These are phyloP conservation scores for Antheraea yamamai DNA, from an alignment of 2,888 invertebrate species.

Conservation along the genomic window DNA sequence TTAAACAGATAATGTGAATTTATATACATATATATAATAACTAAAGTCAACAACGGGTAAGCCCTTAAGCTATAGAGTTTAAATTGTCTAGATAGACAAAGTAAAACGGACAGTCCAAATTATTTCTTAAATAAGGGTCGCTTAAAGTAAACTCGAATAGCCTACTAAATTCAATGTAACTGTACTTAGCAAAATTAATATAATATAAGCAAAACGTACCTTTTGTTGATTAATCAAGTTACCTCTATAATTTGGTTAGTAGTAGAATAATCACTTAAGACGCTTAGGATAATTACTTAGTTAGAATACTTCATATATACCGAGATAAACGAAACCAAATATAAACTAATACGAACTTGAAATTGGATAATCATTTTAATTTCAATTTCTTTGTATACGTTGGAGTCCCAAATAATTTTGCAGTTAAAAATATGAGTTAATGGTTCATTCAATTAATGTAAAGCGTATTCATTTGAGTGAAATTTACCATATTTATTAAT, in stretches of 20 bases:
- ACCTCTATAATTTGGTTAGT: not conserved
- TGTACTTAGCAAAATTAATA: not conserved
- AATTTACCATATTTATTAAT: too few relatives aligned
- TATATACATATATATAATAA: not conserved
- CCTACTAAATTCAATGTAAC: not conserved
- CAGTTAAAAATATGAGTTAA: not conserved
- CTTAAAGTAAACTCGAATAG: not conserved
- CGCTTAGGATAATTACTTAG: not conserved
- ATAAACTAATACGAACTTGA: not conserved
- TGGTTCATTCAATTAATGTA: not conserved
- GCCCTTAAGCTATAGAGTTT: not conserved
- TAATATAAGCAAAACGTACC: not conserved
- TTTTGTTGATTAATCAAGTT: not conserved
- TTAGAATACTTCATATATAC: not conserved
- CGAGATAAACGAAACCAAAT: not conserved
- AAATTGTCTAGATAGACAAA: not conserved
- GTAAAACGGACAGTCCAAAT: too few relatives aligned
- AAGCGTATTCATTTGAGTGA: too few relatives aligned
- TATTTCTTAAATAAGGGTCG: not conserved
- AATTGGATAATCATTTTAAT: not conserved
- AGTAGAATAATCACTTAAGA: not conserved
- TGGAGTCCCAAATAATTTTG: not conserved
- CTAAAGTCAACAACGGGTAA: conserved; percentile 6
- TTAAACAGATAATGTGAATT: not conserved
- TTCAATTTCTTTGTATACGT: not conserved